Conservation (phyloP, 2,113 vertebrate genomes). For the Arothron firmamentum region DNA sequence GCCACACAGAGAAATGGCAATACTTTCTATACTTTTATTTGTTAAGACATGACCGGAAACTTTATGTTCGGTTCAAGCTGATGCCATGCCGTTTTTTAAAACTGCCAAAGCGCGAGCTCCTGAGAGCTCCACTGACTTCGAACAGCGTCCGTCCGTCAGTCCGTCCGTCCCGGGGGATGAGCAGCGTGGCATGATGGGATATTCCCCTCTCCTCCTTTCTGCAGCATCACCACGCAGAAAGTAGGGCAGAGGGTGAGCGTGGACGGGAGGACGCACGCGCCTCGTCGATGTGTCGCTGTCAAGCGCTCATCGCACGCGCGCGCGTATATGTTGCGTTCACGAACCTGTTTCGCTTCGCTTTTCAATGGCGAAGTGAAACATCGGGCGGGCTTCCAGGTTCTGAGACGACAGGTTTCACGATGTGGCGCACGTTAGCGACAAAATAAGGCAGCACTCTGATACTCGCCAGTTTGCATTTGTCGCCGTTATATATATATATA, state of each 20-base stretch:
- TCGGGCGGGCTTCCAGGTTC: too few relatives aligned
- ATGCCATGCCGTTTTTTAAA: constrained; percentile 15
- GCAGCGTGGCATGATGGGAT: constrained; percentile 60
- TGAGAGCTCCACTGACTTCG: constrained; percentile 13
- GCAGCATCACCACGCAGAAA: constrained; percentile 66
- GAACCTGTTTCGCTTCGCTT: background rate
- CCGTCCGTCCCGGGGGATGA: constrained; percentile 25
- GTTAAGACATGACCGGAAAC: constrained; percentile 11
- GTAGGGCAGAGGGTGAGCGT: constrained; percentile 62
- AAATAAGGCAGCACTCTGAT: too few relatives aligned
- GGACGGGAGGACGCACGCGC: constrained; percentile 3
- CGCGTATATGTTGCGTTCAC: constrained; percentile 16
- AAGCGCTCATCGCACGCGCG: constrained; percentile 6
- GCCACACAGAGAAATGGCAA: too few relatives aligned
- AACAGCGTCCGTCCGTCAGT: constrained; percentile 16
- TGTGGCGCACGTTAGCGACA: too few relatives aligned
- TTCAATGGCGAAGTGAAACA: too few relatives aligned
- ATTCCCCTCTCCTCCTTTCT: constrained; percentile 57
- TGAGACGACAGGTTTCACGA: too few relatives aligned
- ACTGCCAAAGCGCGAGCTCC: constrained; percentile 21
- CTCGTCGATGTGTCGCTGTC: constrained; percentile 21
- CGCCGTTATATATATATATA: too few relatives aligned
- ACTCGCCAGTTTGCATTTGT: too few relatives aligned
- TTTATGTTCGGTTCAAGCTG: background rate
- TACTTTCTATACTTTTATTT: constrained; percentile 26